These are phyloP conservation scores for Limnephilus rhombicus DNA, from an alignment of 2,888 invertebrate species.

Conservation along the genomic window DNA sequence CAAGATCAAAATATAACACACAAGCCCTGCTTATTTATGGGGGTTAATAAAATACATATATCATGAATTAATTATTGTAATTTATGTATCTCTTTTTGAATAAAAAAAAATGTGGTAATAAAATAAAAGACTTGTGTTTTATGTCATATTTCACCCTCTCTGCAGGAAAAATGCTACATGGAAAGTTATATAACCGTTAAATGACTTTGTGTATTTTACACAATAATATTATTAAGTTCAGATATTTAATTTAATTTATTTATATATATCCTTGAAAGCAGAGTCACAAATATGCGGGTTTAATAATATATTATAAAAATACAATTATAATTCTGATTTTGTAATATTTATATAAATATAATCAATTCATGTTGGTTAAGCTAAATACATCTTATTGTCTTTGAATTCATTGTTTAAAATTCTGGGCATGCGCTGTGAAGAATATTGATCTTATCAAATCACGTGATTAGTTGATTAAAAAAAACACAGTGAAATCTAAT, in stretches of 20 bases:
- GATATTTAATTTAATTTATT: not conserved
- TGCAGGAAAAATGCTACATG: too few relatives aligned
- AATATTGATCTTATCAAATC: constrained; percentile 24
- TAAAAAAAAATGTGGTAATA: too few relatives aligned
- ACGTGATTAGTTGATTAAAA: constrained; percentile 16
- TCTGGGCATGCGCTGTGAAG: not conserved
- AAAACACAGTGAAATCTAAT: constrained; percentile 40
- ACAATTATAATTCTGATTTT: not conserved
- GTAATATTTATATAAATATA: not conserved
- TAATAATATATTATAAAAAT: not conserved
- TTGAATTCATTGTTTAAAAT: not conserved
- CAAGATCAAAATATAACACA: too few relatives aligned
- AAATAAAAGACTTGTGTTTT: too few relatives aligned
- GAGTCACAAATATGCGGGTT: not conserved
- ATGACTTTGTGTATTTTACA: not conserved
- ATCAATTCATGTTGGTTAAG: not conserved
- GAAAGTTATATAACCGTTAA: not conserved
- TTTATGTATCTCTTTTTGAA: too few relatives aligned
- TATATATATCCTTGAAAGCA: not conserved
- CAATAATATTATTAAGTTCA: not conserved
- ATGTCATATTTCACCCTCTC: too few relatives aligned
- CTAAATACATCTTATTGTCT: constrained; percentile 3
- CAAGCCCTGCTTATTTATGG: too few relatives aligned
- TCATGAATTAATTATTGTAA: too few relatives aligned
- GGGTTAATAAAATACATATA: too few relatives aligned